Evolutionary conservation across 1,140 invertebrate species (phyloP).

Genomic region (Bacillus rossius): DNA sequence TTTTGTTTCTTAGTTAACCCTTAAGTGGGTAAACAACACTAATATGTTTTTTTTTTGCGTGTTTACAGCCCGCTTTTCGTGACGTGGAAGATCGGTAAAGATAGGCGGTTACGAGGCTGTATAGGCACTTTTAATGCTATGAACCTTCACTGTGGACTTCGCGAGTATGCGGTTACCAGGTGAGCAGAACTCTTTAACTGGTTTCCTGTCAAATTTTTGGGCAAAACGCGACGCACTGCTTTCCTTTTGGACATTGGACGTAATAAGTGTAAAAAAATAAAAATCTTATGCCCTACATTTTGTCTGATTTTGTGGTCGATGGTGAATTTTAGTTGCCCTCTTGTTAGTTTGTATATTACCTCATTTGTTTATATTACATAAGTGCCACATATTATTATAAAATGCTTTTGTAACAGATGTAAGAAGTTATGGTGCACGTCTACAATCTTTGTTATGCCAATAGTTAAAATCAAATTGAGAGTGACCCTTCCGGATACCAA

Average conservation of each 20-base stretch:
- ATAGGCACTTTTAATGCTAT: slow-evolving; percentile 95
- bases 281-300: no score
- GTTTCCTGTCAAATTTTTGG: slow-evolving; percentile 4
- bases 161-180: slow-evolving; percentile 94
- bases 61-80: slow-evolving; percentile 94
- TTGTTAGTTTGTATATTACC: no score
- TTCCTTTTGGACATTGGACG: slow-evolving; percentile 1
- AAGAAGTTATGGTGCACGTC: no score
- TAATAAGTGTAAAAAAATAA: no score
- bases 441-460: no score
- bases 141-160: slow-evolving; percentile 85
- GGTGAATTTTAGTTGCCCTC: no score
- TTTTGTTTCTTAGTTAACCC: not conserved
- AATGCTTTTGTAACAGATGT: no score
- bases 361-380: no score
- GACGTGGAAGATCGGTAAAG: slow-evolving; percentile 96
- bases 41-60: slow-evolving; percentile 27
- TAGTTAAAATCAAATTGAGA: no score
- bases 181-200: slow-evolving; percentile 34
- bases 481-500: no score
- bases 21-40: not conserved
- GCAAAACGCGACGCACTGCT: slow-evolving; percentile 9
- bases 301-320: no score
- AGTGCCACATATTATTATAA: no score
- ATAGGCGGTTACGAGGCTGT: slow-evolving; percentile 85